Evolutionary conservation across 2,888 invertebrate genomes (phyloP), one percentile per base, ranked within the genome.

Genomic region (Agelastica alni): DNA sequence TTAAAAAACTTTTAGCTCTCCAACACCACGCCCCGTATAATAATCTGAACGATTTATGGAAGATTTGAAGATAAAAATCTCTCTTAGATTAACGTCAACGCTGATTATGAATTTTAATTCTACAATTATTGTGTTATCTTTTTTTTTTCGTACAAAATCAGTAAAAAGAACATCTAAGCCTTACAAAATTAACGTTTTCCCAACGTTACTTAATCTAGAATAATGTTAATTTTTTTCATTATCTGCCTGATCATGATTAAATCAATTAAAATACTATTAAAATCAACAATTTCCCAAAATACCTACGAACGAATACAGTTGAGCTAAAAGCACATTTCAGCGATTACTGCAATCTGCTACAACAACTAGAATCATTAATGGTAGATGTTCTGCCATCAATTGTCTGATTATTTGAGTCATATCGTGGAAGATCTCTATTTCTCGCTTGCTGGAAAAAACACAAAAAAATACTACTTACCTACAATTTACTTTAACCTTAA

Each of bases 361-460:
- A 88, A 71, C 85, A 88, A 46, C 82, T 83, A 54, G 80, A 80
- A 67, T 88, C 88, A 51, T 84, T 84, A 30, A 87, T 82, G 5
- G 86, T 81, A 42, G 87, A 85, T 12, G 87, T 86, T 71, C 86
- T 84, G 28, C 87, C 87, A 68, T 87, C 87, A 66, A 88, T 85
- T 32, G 85, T 85, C 18, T 88, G 86, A 67, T 85, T 78, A 69
- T 83, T 86, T 42, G 84, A 83, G 67, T 89, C 88, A 68, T 89
- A 89, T 73, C 88, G 84, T 18, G 88, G 87, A 63, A 89, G 75
- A 77, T 90, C 91, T 79, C 90, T 90, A 79, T 86, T 88, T 75
- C 89, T 84, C n/a, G 91, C 91, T 83, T 91, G 91, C 85, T 89
- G 20, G 20, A 57, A 56, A 43, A 42, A 6, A 22, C 10, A 43